Evolutionary conservation across 2,797 vertebrate species (phyloP), one percentile per base, ranked within the genome.

Genomic region (Psittacula echo): DNA sequence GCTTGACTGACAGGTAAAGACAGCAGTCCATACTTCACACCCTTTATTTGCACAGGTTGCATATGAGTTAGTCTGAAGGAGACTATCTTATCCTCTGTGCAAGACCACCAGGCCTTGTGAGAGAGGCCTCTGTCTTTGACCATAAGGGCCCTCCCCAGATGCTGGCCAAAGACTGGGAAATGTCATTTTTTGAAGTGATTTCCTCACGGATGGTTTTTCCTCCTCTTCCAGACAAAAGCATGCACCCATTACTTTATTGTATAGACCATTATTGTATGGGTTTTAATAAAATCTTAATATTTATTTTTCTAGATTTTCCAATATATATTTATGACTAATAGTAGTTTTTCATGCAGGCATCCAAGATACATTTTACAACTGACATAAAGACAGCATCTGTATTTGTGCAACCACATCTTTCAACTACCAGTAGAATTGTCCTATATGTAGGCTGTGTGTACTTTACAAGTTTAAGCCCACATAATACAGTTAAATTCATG

Each of bases 101-200:
- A 84, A 64, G 41, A 41, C 24, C 17, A 54, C 42, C 58, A 84
- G 22, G 17, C 27, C 23, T 76, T 0, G 0, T 66, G 34, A 84
- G 42, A 44, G 34, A 65, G 11, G 27, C 5, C 29, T 74, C 48
- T 56, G 24, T 44, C 26, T 32, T 32, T 18, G 18, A 47, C 39
- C 54, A 79, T 26, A 39, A 66, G 47, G 12, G 7, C 1, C 47
- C 8, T 62, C n/a, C 70, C 32, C 54, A 90, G 26, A 44, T 0
- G 0, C 51, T 44, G 88, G 41, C 15, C 39, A 50, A 65, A 66
- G 44, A 56, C 41, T 67, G 37, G 27, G 8, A 93, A 71, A 91
- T 0, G 0, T 48, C 53, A 82, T 15, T 61, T 16, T n/a, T 77
- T 72, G 51, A 53, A 2, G 2, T 17, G 10, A 50, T 27, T 53